These are phyloP conservation scores for Lycocerus yunnanus DNA, from an alignment of 2,888 invertebrate species.

Conservation along the genomic window DNA sequence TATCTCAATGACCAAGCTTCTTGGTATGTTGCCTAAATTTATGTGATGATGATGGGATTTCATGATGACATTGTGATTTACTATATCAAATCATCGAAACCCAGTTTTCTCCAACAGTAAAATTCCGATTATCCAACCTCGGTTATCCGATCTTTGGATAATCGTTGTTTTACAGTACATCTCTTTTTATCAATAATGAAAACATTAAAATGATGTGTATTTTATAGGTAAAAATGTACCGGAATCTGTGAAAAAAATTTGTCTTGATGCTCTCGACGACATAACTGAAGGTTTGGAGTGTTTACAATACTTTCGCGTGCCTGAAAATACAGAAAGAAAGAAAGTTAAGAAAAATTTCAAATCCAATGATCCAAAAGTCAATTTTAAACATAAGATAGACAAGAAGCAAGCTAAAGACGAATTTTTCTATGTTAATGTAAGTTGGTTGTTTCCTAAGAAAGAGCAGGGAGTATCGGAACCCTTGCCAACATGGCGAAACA, in stretches of 20 bases:
- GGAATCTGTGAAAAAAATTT: constrained; percentile 66
- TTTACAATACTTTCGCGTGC: constrained; percentile 67
- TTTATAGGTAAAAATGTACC: constrained; percentile 28
- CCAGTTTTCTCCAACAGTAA: too few relatives aligned
- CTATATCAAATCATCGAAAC: too few relatives aligned
- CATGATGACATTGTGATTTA: too few relatives aligned
- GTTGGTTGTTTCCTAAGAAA: background rate
- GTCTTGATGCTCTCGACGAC: constrained; percentile 70
- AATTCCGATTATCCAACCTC: too few relatives aligned
- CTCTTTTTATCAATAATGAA: too few relatives aligned
- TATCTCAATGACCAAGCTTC: too few relatives aligned
- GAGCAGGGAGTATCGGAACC: constrained; percentile 39
- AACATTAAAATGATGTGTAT: too few relatives aligned
- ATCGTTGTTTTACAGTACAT: too few relatives aligned
- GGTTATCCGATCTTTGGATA: too few relatives aligned
- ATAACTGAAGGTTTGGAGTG: constrained; percentile 74
- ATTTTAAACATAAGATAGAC: background rate
- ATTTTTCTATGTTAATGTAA: background rate
- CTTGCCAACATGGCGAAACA: constrained; percentile 67
- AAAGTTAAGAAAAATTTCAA: constrained; percentile 41
- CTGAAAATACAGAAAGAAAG: constrained; percentile 37
- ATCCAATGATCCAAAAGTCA: background rate
- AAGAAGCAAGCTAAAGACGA: background rate
- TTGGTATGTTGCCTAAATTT: too few relatives aligned
- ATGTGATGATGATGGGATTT: too few relatives aligned